Percentiles rank a stretch among this genome's conserved stretches.
These are phyloP conservation scores for Venustoraphidia nigricollis DNA, from an alignment of 2,888 invertebrate genomes.

Conservation along the genomic window DNA sequence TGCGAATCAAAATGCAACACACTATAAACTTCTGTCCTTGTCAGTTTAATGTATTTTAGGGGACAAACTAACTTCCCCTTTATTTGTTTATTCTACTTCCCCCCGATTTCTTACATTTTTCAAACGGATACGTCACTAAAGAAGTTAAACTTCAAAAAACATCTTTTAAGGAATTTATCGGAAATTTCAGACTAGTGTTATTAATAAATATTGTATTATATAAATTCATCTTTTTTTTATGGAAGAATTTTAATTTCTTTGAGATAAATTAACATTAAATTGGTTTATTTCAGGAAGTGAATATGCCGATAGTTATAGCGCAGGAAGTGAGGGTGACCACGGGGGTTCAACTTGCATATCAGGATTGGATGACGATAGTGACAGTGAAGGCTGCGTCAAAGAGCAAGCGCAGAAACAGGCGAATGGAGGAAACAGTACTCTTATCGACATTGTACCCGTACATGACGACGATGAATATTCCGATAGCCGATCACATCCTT, in stretches of 20 bases:
- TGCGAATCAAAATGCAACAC: too few species aligned
- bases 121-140: too few species aligned
- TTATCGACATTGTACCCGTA: slow-evolving; percentile 28
- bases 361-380: slow-evolving; percentile 41
- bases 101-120: too few species aligned
- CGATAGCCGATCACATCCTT: slow-evolving; percentile 18
- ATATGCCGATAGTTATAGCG: slow-evolving; percentile 33
- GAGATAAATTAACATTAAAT: too few species aligned
- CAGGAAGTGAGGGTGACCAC: slow-evolving; percentile 34
- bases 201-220: neutral
- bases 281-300: slow-evolving; percentile 23
- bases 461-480: slow-evolving; percentile 28
- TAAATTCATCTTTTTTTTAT: neutral
- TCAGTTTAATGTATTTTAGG: too few species aligned
- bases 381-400: slow-evolving; percentile 26
- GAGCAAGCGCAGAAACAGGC: slow-evolving; percentile 14
- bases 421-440: slow-evolving; percentile 20
- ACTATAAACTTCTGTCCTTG: too few species aligned
- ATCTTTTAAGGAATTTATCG: too few species aligned
- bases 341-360: slow-evolving; percentile 20
- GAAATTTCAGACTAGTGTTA: too few species aligned
- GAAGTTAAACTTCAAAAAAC: too few species aligned
- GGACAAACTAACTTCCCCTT: too few species aligned
- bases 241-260: too few species aligned
- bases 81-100: too few species aligned